These are phyloP conservation scores for Sebastes minor DNA, from an alignment of 2,797 vertebrate genomes.

Conservation along the genomic window DNA sequence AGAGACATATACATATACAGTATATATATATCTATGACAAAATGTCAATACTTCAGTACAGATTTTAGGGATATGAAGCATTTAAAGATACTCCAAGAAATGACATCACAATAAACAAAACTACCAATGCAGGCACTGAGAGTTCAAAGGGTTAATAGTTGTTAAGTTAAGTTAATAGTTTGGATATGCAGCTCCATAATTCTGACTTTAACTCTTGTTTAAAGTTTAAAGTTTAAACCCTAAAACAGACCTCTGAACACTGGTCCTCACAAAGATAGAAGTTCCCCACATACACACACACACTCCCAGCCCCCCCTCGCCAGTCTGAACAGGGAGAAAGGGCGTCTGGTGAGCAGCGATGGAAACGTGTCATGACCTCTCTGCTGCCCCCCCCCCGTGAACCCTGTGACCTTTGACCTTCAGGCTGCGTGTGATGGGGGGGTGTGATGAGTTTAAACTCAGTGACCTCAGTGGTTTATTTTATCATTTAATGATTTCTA, in stretches of 20 bases:
- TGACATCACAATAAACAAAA: neutral
- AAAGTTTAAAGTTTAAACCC: neutral
- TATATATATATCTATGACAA: too few relatives aligned
- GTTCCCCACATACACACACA: neutral
- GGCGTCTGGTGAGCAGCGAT: neutral
- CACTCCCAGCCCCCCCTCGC: neutral
- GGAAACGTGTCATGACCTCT: neutral
- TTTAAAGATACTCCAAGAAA: too few relatives aligned
- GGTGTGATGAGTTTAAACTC: neutral
- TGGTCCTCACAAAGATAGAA: slow-evolving; percentile 31
- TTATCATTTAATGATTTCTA: neutral
- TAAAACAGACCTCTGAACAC: neutral
- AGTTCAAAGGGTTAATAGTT: too few relatives aligned
- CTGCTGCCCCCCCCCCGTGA: neutral
- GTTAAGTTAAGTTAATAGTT: too few relatives aligned
- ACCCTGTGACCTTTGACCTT: slow-evolving; percentile 32
- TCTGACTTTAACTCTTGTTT: too few relatives aligned
- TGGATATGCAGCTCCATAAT: too few relatives aligned
- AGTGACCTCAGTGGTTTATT: neutral
- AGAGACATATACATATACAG: too few relatives aligned
- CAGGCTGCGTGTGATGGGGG: neutral
- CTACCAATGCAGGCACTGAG: too few relatives aligned
- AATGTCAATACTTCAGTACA: too few relatives aligned
- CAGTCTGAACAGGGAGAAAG: neutral
- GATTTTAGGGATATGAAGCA: too few relatives aligned